These are phyloP conservation scores for Lepus timidus DNA, from an alignment of 2,113 vertebrate species.

Conservation along the genomic window DNA sequence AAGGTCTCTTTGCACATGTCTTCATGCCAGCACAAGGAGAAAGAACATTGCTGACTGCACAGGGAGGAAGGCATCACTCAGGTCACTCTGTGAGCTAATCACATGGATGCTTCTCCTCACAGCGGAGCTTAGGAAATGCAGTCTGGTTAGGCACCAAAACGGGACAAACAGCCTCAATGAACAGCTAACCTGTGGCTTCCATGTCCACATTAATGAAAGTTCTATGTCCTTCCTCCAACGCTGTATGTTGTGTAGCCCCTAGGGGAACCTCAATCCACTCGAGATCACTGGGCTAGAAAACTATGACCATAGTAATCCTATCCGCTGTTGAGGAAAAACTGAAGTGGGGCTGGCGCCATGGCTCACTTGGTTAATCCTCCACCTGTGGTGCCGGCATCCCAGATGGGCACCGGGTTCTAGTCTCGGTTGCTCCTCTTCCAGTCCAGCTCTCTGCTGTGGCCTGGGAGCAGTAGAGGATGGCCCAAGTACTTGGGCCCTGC, in stretches of 20 bases:
- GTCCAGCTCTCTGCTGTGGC: too few relatives aligned
- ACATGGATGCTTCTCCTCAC: not conserved
- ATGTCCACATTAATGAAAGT: not conserved
- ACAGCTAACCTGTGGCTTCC: not conserved
- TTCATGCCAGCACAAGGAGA: not conserved
- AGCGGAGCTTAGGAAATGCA: not conserved
- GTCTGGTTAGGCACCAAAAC: not conserved
- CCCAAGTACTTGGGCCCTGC: too few relatives aligned
- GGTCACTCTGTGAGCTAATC: not conserved
- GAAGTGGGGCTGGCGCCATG: too few relatives aligned
- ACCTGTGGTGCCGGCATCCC: too few relatives aligned
- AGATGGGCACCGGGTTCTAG: too few relatives aligned
- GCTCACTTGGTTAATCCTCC: too few relatives aligned
- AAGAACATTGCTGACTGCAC: not conserved
- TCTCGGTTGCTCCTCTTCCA: too few relatives aligned
- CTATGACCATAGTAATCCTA: not conserved
- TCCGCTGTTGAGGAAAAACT: not conserved
- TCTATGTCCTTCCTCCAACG: not conserved
- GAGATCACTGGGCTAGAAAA: not conserved
- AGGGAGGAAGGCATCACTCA: not conserved
- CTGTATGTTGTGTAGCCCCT: not conserved
- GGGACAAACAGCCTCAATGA: not conserved
- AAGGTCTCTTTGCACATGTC: not conserved
- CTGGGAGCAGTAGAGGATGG: too few relatives aligned
- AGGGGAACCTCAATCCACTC: not conserved